phyloP scores from a whole-genome alignment of 1,140 invertebrate genomes.

The Plectrocnemia conspersa region DNA sequence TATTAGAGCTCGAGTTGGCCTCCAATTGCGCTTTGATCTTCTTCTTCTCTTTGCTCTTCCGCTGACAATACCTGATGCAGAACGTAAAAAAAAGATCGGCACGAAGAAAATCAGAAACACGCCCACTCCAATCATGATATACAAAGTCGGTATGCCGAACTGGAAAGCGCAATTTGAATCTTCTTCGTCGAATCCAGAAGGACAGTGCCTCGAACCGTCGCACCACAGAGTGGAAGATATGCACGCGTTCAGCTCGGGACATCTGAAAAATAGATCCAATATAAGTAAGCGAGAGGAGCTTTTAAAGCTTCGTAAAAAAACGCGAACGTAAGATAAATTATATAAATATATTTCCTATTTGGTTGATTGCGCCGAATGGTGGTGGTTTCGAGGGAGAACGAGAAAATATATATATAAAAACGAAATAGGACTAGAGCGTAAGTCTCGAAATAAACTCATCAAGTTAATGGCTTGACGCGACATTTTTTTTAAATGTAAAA shows the following conservation, averaged over 20 bases:
- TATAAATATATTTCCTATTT: conserved; percentile 3
- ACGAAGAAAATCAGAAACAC: conserved; percentile 51
- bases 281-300: neutral
- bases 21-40: conserved; percentile 54
- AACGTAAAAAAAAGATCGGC: conserved; percentile 56
- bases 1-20: conserved; percentile 46
- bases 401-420: conserved; percentile 8
- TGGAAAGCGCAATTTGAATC: conserved; percentile 65
- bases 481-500: conserved; percentile 33
- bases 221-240: conserved; percentile 70
- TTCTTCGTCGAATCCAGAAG: conserved; percentile 69
- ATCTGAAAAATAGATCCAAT: conserved; percentile 46
- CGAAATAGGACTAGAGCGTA: conserved; percentile 7
- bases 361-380: neutral
- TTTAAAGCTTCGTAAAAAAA: neutral
- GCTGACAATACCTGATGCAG: conserved; percentile 59
- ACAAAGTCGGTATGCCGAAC: conserved; percentile 61
- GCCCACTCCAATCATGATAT: conserved; percentile 59
- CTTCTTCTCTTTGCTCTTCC: conserved; percentile 58
- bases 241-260: conserved; percentile 67
- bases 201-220: conserved; percentile 66
- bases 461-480: conserved; percentile 32
- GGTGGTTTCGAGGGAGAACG: neutral
- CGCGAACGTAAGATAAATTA: neutral
- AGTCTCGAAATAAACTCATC: conserved; percentile 34